Evolutionary conservation across 2,888 invertebrate species (phyloP), one percentile per base, ranked within the genome.

Genomic region (Calliopum simillimum): DNA sequence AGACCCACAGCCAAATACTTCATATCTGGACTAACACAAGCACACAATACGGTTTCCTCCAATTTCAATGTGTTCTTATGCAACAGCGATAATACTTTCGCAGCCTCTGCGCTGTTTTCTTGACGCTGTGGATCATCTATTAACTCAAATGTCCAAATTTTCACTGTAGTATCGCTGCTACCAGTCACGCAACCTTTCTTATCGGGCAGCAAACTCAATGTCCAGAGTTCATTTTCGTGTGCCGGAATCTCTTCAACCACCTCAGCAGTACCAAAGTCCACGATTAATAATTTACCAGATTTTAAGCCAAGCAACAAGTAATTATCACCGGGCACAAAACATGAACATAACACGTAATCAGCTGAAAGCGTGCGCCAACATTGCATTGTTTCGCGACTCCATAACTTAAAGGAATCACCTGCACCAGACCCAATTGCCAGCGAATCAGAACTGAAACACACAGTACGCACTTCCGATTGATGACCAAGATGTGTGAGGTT

Each of bases 131-230:
- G 73, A 12, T 76, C 90, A 14, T 90, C 88, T 53, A 96, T 90
- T 14, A 97, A 88, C 83, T 97, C 96, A 84, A 97, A 98, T 70
- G 93, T 91, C 98, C 98, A 99, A 79, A 98, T 92, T 85, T 97
- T 97, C 0, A 98, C 93, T 0, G 93, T 93, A 74, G 93, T 91
- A 84, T 99, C 98, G 1, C 93, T 93, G 68, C 97, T 93, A 1
- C 96, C 97, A 3, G 95, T 93, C 11, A 91, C 91, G 79, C 95
- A 92, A 2, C 95, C 94, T 78, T 91, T 95, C 89, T 92, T 88
- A 83, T 97, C 94, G 0, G 97, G 94, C 62, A 92, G 88, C 62
- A 96, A 87, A 70, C 91, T 91, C 6, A 98, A 89, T 33, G 92
- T 90, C 91, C 93, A 92, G 67, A 97, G 88, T 79, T 95, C 92